A percentile compares a stretch with the other conserved stretches of the same genome.
Conservation (phyloP, 2,113 vertebrate species). For the Ia io region DNA sequence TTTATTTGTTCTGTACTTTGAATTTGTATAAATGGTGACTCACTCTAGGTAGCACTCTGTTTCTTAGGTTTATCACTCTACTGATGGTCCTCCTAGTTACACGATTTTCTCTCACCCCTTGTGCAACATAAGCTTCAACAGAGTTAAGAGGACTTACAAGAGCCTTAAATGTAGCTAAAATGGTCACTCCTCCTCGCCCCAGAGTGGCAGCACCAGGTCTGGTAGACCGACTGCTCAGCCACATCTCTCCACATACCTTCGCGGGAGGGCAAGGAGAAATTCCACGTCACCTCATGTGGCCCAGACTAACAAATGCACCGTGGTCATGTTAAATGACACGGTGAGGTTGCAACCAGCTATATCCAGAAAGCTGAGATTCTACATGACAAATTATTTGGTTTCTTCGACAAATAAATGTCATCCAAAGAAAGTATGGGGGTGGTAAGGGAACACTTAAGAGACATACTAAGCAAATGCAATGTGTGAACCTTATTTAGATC, state of each 20-base stretch:
- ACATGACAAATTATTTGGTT: not conserved
- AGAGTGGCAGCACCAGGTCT: not conserved
- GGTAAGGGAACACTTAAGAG: no score
- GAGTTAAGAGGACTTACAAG: not conserved
- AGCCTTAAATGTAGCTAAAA: not conserved
- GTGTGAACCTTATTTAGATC: no score
- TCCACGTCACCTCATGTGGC: not conserved
- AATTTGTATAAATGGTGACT: not conserved
- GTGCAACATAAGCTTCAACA: not conserved
- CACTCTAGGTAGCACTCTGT: not conserved
- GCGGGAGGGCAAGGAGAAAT: not conserved
- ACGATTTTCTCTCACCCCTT: not conserved
- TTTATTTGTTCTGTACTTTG: not conserved
- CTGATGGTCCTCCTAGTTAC: not conserved
- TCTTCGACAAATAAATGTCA: no score
- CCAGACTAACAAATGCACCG: not conserved
- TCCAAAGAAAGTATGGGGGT: no score
- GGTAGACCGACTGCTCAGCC: not conserved
- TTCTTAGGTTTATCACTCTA: not conserved
- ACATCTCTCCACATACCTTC: not conserved
- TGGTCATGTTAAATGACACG: not conserved
- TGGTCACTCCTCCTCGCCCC: not conserved
- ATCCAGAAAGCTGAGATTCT: not conserved
- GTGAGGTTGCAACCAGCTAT: not conserved
- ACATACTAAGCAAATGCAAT: no score